Evolutionary conservation across 2,888 invertebrate species (phyloP).

Genomic region (Choreutis nemorana): DNA sequence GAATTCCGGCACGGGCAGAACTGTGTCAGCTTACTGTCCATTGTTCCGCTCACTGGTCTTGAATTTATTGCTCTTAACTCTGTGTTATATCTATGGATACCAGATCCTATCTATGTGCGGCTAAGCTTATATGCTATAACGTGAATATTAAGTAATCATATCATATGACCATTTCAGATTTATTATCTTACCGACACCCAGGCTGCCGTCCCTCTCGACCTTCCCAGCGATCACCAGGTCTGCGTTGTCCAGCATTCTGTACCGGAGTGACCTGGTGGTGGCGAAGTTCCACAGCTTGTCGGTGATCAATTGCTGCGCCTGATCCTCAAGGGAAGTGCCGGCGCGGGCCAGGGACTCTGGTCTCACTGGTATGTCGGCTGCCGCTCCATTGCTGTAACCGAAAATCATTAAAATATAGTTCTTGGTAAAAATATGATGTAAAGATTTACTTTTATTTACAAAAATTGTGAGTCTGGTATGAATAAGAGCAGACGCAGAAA

Average conservation of each 20-base stretch:
- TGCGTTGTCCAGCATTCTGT: slow-evolving; percentile 79
- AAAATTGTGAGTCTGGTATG: no score
- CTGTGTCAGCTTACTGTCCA: no score
- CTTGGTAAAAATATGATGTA: not conserved
- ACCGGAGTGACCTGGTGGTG: slow-evolving; percentile 78
- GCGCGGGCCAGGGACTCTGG: slow-evolving; percentile 67
- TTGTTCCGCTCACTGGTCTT: no score
- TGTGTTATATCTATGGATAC: no score
- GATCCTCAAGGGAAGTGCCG: slow-evolving; percentile 67
- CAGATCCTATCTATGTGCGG: no score
- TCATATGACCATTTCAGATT: not conserved
- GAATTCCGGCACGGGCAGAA: no score
- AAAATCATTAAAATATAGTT: not conserved
- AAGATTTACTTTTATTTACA: no score
- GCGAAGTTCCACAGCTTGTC: slow-evolving; percentile 81
- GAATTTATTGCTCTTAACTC: no score
- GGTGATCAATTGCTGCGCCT: slow-evolving; percentile 71
- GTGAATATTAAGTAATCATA: no score
- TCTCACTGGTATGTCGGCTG: slow-evolving; percentile 51
- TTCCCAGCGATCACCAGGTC: slow-evolving; percentile 79
- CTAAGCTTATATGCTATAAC: no score
- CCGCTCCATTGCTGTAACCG: slow-evolving; percentile 43
- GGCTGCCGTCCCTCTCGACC: slow-evolving; percentile 71
- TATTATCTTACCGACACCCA: slow-evolving; percentile 65
- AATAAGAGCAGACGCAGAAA: no score